Evolutionary conservation across 2,888 invertebrate species (phyloP), one percentile per base, ranked within the genome.

Genomic region (Heterodera filipjevi): DNA sequence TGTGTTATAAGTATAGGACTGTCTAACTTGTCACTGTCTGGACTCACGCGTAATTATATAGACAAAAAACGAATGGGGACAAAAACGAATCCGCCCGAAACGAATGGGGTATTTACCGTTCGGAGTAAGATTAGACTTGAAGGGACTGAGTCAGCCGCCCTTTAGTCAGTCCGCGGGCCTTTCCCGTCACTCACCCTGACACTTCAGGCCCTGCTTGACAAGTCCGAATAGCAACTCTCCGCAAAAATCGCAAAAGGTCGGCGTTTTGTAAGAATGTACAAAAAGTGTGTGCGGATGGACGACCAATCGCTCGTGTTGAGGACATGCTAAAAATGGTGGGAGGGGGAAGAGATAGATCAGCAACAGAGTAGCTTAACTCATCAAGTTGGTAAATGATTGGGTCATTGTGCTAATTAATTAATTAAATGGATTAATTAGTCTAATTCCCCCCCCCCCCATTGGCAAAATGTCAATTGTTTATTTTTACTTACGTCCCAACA

Each of bases 171-270:
- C 59, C 19, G n/a, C n/a, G 39, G 39, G 39, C 39, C 39, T 39
- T 39, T 39, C 39, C 66, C 27, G 30, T 30, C 14, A 82, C 88
- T 87, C 90, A 96, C 96, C 97, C 92, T 98, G 96, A 91, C 99
- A 99, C 91, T 99, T 98, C 86, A 99, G 93, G 82, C 99, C 99
- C 92, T 99, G 99, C 78, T 96, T 93, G 82, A 98, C 96, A 84
- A 99, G 92, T 5, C 99, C 99, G 91, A 98, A 98, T 49, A 99
- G 93, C 95, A 99, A 96, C 91, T 98, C 98, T 59, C 98, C 98
- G 91, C 99, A 99, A 92, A 96, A 97, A 92, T 99, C 98, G 66
- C 98, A 99, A 92, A 99, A 99, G 82, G 99, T 97, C 81, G 99
- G 99, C 85, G 95, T 94, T 92, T 96, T 97, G 92, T 98, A 99